phyloP scores from a whole-genome alignment of 2,888 invertebrate species.

The Phragmatobia fuliginosa region DNA sequence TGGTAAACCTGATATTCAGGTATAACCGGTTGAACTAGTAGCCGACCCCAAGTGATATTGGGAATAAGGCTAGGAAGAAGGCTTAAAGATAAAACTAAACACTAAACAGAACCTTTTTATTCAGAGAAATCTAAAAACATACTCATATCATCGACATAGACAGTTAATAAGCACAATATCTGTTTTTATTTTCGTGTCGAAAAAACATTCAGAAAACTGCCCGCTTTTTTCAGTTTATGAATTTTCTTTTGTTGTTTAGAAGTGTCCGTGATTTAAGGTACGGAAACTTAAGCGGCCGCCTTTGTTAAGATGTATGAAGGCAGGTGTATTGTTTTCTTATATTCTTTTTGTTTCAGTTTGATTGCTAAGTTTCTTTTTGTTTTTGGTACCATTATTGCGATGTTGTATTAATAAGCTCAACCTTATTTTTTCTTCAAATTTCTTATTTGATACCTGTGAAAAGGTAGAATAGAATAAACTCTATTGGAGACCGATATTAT shows the following conservation, averaged over 20 bases:
- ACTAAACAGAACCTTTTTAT: constrained; percentile 6
- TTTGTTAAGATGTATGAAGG: constrained; percentile 22
- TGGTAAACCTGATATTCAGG: too few species aligned
- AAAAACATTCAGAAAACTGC: constrained; percentile 23
- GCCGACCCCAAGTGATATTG: too few species aligned
- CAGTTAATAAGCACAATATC: constrained; percentile 38
- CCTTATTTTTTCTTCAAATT: not conserved
- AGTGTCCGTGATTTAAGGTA: constrained; percentile 28
- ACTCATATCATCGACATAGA: constrained; percentile 23
- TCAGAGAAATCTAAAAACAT: constrained; percentile 18
- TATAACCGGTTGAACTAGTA: too few species aligned
- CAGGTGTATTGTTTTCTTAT: constrained; percentile 25
- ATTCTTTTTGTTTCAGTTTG: constrained; percentile 20
- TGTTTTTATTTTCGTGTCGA: constrained; percentile 31
- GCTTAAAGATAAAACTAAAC: not conserved
- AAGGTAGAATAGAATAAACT: not conserved
- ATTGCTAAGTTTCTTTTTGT: constrained; percentile 17
- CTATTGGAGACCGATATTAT: too few species aligned
- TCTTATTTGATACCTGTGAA: not conserved
- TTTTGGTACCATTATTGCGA: not conserved
- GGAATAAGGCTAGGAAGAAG: too few species aligned
- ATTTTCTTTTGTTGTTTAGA: constrained; percentile 25
- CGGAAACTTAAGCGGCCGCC: constrained; percentile 19
- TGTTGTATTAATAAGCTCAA: not conserved
- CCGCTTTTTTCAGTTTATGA: constrained; percentile 18